phyloP scores from a whole-genome alignment of 2,888 invertebrate genomes.

The Amphipyra berbera region DNA sequence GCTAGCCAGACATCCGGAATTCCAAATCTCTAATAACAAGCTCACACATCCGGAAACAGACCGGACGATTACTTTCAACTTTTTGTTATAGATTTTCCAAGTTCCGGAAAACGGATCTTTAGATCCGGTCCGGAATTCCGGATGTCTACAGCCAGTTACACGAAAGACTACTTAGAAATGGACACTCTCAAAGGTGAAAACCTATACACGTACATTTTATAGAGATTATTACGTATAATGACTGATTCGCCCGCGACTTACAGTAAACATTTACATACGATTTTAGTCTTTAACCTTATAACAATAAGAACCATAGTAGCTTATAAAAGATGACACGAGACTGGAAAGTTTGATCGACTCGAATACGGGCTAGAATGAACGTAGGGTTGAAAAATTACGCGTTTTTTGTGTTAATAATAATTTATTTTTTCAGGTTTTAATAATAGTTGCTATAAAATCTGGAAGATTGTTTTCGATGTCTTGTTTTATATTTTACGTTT shows the following conservation, averaged over 20 bases:
- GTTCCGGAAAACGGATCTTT: neutral
- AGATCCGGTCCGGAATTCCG: constrained; percentile 8
- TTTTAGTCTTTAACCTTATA: constrained; percentile 58
- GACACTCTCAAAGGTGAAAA: constrained; percentile 59
- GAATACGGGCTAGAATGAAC: constrained; percentile 21
- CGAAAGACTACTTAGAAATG: constrained; percentile 56
- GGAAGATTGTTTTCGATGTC: constrained; percentile 37
- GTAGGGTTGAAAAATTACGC: constrained; percentile 43
- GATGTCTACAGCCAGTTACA: constrained; percentile 10
- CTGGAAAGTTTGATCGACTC: constrained; percentile 57
- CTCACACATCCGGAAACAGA: too few relatives aligned
- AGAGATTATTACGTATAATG: constrained; percentile 61
- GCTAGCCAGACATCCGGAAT: too few relatives aligned
- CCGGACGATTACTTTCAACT: too few relatives aligned
- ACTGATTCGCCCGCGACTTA: constrained; percentile 56
- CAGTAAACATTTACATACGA: constrained; percentile 57
- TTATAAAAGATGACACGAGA: constrained; percentile 55
- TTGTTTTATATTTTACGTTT: too few relatives aligned
- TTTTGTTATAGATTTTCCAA: too few relatives aligned
- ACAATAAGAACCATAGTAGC: constrained; percentile 54
- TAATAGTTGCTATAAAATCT: constrained; percentile 8
- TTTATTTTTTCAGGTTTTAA: neutral
- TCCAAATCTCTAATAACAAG: neutral
- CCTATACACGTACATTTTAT: constrained; percentile 56
- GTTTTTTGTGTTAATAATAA: neutral